Evolutionary conservation across 1,140 invertebrate genomes (phyloP).

Genomic region (Pararge aegeria): DNA sequence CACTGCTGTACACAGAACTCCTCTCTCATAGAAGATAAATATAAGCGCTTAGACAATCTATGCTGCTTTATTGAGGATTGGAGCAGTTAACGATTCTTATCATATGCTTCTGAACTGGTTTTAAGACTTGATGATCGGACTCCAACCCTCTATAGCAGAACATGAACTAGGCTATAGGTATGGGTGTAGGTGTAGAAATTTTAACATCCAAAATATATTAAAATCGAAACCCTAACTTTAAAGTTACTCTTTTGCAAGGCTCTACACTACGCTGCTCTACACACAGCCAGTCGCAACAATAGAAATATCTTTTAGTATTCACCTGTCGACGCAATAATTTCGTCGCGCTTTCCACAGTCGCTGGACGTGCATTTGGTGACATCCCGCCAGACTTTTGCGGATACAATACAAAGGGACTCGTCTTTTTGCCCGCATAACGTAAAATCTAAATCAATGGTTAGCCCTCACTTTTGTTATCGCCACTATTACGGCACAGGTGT

Average conservation of each 20-base stretch:
- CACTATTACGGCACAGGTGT: slow-evolving; percentile 54
- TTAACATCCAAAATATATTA: too few species aligned
- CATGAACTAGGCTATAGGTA: too few species aligned
- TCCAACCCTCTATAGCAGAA: too few species aligned
- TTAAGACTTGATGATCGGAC: too few species aligned
- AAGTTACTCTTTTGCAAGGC: not conserved
- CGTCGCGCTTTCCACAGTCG: slow-evolving; percentile 45
- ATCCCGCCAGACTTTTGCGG: slow-evolving; percentile 56
- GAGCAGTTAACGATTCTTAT: too few species aligned
- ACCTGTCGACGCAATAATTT: slow-evolving; percentile 49
- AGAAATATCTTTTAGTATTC: slow-evolving; percentile 64
- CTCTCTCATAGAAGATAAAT: too few species aligned
- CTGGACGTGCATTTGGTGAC: slow-evolving; percentile 49
- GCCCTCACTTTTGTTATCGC: slow-evolving; percentile 68
- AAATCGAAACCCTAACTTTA: not conserved
- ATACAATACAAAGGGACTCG: slow-evolving; percentile 62
- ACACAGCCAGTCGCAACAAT: slow-evolving; percentile 41
- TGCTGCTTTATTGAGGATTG: too few species aligned
- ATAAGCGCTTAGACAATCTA: too few species aligned
- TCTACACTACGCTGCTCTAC: slow-evolving; percentile 3
- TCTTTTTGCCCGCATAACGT: slow-evolving; percentile 61
- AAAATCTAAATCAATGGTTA: slow-evolving; percentile 76
- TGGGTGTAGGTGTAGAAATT: too few species aligned
- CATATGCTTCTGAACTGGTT: too few species aligned
- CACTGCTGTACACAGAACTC: too few species aligned